phyloP scores from a whole-genome alignment of 2,113 vertebrate species.

The Neogobius melanostomus region DNA sequence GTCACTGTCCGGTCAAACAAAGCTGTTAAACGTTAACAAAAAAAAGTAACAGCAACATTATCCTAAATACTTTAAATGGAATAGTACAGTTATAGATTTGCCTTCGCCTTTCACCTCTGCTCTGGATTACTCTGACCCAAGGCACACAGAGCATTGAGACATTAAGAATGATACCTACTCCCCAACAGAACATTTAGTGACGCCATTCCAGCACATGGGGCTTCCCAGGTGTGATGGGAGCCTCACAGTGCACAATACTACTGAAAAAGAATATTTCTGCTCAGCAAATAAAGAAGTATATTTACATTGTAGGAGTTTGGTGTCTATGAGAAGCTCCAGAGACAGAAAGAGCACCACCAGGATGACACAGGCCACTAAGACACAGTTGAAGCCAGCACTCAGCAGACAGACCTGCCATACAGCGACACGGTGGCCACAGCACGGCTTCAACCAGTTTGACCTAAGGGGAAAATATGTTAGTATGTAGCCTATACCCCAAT shows the following conservation, averaged over 20 bases:
- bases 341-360: conserved; percentile 96
- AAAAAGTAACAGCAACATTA: too few species aligned
- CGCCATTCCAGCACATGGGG: conserved; percentile 9
- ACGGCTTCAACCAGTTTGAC: conserved; percentile 98
- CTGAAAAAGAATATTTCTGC: conserved; percentile 20
- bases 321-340: conserved; percentile 97
- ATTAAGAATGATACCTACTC: conserved; percentile 4
- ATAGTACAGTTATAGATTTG: too few species aligned
- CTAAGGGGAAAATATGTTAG: conserved; percentile 57
- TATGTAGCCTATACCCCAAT: too few species aligned
- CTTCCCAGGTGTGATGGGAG: conserved; percentile 42
- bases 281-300: conserved; percentile 40
- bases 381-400: conserved; percentile 96
- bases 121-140: background rate
- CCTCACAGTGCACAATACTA: conserved; percentile 17
- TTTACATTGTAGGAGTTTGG: conserved; percentile 98
- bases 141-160: background rate
- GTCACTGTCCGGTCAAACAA: too few species aligned
- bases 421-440: conserved; percentile 91
- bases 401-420: conserved; percentile 98
- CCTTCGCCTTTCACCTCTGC: too few species aligned
- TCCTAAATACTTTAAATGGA: too few species aligned
- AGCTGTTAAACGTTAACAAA: too few species aligned
- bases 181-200: conserved; percentile 16
- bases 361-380: conserved; percentile 96